phyloP scores from a whole-genome alignment of 2,888 invertebrate genomes.

The Mesoligia furuncula region DNA sequence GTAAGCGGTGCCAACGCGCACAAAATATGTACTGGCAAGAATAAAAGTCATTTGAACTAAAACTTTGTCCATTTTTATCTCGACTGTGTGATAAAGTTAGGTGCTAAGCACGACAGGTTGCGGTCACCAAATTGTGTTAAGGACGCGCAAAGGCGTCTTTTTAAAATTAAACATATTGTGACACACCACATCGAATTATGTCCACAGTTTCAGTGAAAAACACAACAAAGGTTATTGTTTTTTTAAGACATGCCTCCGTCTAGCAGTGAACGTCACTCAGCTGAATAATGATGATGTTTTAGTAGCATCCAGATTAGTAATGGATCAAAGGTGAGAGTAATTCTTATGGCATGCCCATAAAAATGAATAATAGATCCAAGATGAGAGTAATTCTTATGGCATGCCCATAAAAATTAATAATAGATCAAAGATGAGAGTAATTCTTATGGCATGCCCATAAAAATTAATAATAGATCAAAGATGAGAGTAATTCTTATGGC shows the following conservation, averaged over 20 bases:
- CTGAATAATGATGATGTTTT: neutral
- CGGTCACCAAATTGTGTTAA: neutral
- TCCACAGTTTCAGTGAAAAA: neutral
- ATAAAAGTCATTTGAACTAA: slow-evolving; percentile 49
- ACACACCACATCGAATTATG: neutral
- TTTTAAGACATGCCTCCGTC: too few relatives aligned
- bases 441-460: too few relatives aligned
- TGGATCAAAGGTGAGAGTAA: neutral
- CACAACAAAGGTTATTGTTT: too few relatives aligned
- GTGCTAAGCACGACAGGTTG: slow-evolving; percentile 12
- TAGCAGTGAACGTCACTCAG: neutral
- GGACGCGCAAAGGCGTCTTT: neutral
- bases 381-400: neutral
- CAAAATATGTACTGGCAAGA: slow-evolving; percentile 30
- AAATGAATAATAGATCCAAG: neutral
- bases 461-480: neutral
- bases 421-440: too few relatives aligned
- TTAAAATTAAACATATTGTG: neutral
- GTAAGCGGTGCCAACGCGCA: slow-evolving; percentile 19
- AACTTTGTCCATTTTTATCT: slow-evolving; percentile 58
- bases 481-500: neutral
- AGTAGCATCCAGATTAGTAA: neutral
- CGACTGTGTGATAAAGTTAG: slow-evolving; percentile 24
- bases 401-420: too few relatives aligned
- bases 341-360: too few relatives aligned